phyloP scores from a whole-genome alignment of 2,888 invertebrate species.

The Spisula subtruncata region DNA sequence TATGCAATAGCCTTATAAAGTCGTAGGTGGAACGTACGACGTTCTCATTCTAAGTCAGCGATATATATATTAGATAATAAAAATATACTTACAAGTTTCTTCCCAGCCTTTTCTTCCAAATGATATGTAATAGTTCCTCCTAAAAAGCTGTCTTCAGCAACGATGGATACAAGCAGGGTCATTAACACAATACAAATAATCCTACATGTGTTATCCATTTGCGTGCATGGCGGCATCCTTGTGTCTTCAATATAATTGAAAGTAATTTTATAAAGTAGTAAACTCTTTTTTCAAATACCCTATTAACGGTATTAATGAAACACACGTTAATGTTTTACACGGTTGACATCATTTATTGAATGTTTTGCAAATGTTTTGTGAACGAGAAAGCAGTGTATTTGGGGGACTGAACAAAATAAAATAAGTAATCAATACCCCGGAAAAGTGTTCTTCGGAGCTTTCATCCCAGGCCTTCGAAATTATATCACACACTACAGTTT shows the following conservation, averaged over 20 bases:
- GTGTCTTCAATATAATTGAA: background rate
- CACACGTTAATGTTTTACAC: background rate
- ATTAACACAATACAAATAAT: background rate
- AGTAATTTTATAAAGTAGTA: background rate
- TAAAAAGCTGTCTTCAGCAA: background rate
- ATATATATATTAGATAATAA: no score
- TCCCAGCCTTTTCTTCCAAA: background rate
- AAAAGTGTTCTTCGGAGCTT: no score
- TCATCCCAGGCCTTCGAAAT: no score
- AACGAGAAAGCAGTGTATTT: no score
- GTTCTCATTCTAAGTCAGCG: no score
- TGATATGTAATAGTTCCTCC: background rate
- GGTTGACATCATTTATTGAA: background rate
- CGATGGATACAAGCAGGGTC: background rate
- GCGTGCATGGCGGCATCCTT: background rate
- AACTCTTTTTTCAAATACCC: background rate
- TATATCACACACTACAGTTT: no score
- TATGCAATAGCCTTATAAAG: no score
- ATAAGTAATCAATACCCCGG: no score
- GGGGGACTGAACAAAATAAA: no score
- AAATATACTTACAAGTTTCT: background rate
- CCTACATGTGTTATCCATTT: background rate
- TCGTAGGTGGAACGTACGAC: no score
- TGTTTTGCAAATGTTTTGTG: no score
- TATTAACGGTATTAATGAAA: background rate